Evolutionary conservation across 2,888 invertebrate genomes (phyloP).

Genomic region (Bedellia somnulentella): DNA sequence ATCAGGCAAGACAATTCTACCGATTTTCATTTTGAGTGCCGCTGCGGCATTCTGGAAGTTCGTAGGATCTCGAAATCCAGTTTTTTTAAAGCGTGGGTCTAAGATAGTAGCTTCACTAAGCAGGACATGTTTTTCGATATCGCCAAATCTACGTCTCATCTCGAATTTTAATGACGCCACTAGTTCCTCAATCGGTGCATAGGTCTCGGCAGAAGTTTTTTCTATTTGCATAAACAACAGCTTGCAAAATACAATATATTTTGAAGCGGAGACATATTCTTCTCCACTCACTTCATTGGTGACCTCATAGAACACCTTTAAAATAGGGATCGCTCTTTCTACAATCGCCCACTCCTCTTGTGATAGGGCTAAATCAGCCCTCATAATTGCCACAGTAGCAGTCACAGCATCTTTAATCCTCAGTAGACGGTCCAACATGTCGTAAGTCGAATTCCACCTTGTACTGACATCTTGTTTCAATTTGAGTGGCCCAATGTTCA

Average conservation of each 20-base stretch:
- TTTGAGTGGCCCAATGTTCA: background rate
- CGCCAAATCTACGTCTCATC: background rate
- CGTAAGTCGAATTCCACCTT: too few species aligned
- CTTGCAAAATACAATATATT: background rate
- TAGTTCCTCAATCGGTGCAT: background rate
- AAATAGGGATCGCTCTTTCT: background rate
- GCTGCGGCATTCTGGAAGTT: background rate
- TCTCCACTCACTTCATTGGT: conserved; percentile 1
- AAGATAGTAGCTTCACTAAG: background rate
- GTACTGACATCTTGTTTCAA: too few species aligned
- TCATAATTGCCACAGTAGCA: background rate
- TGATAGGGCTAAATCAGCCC: background rate
- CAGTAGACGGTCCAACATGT: conserved; percentile 1
- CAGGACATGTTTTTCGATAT: conserved; percentile 1
- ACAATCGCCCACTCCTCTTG: background rate
- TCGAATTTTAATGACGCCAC: background rate
- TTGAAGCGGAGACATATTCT: conserved; percentile 1
- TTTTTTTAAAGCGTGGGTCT: conserved; percentile 2
- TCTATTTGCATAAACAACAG: background rate
- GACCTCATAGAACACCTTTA: background rate
- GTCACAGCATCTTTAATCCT: background rate
- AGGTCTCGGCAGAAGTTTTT: background rate
- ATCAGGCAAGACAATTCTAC: background rate
- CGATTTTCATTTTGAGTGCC: background rate
- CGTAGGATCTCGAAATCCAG: background rate